These are phyloP conservation scores for Drosophila putrida DNA, from an alignment of 2,888 invertebrate genomes.

Conservation along the genomic window DNA sequence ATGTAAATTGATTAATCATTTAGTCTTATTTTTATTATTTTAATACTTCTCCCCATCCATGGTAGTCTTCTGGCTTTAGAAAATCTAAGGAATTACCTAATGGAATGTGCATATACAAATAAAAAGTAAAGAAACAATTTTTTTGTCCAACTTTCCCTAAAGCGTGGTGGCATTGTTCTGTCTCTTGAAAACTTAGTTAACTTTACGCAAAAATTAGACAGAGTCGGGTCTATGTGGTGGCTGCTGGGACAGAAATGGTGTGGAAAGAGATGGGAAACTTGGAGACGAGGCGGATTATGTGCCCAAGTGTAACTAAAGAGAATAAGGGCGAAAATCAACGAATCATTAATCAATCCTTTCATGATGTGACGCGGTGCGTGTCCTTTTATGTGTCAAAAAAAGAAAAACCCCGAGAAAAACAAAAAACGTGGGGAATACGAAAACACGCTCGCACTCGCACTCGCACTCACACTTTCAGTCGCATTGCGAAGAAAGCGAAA, in stretches of 20 bases:
- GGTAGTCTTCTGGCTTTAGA: neutral
- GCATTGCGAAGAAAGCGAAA: slow-evolving; percentile 62
- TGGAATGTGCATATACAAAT: slow-evolving; percentile 26
- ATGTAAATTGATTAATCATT: neutral
- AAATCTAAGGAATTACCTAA: slow-evolving; percentile 21
- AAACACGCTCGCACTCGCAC: slow-evolving; percentile 65
- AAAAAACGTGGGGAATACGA: slow-evolving; percentile 61
- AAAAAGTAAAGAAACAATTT: slow-evolving; percentile 19
- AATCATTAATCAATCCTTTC: slow-evolving; percentile 85
- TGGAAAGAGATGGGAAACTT: slow-evolving; percentile 52
- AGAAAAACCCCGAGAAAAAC: slow-evolving; percentile 55
- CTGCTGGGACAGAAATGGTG: slow-evolving; percentile 50
- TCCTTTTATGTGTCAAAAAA: slow-evolving; percentile 84
- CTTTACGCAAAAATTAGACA: slow-evolving; percentile 61
- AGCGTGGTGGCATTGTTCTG: slow-evolving; percentile 46
- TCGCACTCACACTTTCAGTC: slow-evolving; percentile 63
- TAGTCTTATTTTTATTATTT: neutral
- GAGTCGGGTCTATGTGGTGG: slow-evolving; percentile 21
- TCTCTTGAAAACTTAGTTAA: slow-evolving; percentile 74
- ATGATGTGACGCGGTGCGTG: slow-evolving; percentile 85
- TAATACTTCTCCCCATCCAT: neutral
- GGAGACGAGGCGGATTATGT: slow-evolving; percentile 81
- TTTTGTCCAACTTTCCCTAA: slow-evolving; percentile 7
- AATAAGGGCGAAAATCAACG: slow-evolving; percentile 84
- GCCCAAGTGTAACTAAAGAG: slow-evolving; percentile 84